Evolutionary conservation across 2,113 vertebrate species (phyloP).

Genomic region (Prionailurus bengalensis): DNA sequence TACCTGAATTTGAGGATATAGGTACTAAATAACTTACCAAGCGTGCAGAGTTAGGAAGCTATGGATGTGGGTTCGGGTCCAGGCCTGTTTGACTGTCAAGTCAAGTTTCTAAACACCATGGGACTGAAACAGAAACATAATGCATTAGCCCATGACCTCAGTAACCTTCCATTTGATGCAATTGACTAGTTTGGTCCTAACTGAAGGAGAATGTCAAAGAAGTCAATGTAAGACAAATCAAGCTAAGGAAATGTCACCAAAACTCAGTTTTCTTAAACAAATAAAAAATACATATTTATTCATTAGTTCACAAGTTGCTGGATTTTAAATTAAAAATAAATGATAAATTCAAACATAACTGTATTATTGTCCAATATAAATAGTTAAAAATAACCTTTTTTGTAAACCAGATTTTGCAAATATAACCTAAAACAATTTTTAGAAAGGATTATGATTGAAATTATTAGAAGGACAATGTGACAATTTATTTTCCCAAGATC

Average conservation of each 20-base stretch:
- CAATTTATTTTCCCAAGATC: background rate
- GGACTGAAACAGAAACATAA: background rate
- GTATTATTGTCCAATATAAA: background rate
- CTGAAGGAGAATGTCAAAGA: background rate
- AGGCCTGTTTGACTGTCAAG: background rate
- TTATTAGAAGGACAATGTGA: background rate
- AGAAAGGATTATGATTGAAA: background rate
- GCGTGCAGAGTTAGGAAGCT: background rate
- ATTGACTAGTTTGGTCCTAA: background rate
- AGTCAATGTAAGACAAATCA: background rate
- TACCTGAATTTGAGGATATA: background rate
- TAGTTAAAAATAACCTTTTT: background rate
- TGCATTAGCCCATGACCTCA: background rate
- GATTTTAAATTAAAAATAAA: conserved; percentile 12
- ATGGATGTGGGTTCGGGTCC: background rate
- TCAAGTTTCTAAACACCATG: background rate
- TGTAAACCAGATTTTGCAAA: background rate
- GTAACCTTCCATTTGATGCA: background rate
- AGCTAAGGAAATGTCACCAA: background rate
- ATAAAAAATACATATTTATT: background rate
- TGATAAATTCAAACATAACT: background rate
- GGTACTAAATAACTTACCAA: background rate
- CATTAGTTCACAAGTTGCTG: background rate
- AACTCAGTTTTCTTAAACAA: conserved; percentile 11
- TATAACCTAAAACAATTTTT: background rate